Conservation (phyloP, 2,888 invertebrate species). For the Barypeithes pellucidus region DNA sequence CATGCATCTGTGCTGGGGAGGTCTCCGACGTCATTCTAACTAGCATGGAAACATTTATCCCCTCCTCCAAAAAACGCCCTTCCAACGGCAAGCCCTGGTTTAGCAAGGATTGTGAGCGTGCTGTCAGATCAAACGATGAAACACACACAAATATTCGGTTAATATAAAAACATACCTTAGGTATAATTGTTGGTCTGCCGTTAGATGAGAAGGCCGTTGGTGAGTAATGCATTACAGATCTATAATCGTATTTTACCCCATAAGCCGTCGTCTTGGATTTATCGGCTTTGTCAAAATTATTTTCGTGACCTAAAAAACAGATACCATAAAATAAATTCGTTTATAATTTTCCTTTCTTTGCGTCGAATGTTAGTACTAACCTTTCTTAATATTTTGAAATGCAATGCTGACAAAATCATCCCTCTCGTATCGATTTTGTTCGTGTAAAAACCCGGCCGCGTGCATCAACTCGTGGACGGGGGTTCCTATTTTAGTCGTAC, state of each 20-base stretch:
- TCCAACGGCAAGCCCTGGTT: too few species aligned
- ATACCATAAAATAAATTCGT: too few species aligned
- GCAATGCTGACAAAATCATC: slow-evolving; percentile 78
- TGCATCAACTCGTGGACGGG: slow-evolving; percentile 87
- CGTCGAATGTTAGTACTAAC: too few species aligned
- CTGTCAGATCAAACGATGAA: too few species aligned
- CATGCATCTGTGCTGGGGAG: too few species aligned
- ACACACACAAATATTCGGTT: too few species aligned
- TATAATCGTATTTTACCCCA: slow-evolving; percentile 84
- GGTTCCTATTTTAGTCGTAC: slow-evolving; percentile 82
- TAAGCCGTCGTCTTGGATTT: slow-evolving; percentile 75
- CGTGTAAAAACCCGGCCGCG: slow-evolving; percentile 85
- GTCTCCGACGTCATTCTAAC: too few species aligned
- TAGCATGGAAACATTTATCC: too few species aligned
- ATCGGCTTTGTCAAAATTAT: slow-evolving; percentile 82
- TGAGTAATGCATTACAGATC: slow-evolving; percentile 90
- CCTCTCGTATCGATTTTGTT: slow-evolving; percentile 85
- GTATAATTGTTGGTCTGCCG: slow-evolving; percentile 79
- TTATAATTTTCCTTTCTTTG: too few species aligned
- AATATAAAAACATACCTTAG: slow-evolving; percentile 75
- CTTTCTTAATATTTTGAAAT: slow-evolving; percentile 80
- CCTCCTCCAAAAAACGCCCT: too few species aligned
- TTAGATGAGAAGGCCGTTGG: slow-evolving; percentile 84
- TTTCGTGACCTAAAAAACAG: slow-evolving; percentile 73
- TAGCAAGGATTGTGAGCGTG: too few species aligned